Evolutionary conservation across 2,888 invertebrate species (phyloP).

Genomic region (Hypena proboscidalis): DNA sequence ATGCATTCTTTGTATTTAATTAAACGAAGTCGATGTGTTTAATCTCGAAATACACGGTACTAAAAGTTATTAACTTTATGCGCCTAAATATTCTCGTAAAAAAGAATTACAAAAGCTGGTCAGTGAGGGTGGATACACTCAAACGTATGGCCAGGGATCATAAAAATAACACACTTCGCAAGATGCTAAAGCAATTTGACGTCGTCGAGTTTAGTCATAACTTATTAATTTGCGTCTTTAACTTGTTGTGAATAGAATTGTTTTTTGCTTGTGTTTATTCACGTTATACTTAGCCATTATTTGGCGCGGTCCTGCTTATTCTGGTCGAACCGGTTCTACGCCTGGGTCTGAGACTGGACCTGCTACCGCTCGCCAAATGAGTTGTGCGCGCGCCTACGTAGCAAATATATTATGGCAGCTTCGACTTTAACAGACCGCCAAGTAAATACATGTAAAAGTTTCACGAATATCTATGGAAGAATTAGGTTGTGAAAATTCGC

Average conservation of each 20-base stretch:
- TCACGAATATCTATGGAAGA: conserved; percentile 1
- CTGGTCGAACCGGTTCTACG: conserved; percentile 80
- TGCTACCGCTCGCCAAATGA: conserved; percentile 79
- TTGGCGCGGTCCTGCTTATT: conserved; percentile 72
- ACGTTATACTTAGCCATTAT: conserved; percentile 61
- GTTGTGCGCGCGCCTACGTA: conserved; percentile 67
- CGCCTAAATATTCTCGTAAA: too few species aligned
- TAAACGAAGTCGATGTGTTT: not conserved
- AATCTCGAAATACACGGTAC: too few species aligned
- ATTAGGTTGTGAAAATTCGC: conserved; percentile 9
- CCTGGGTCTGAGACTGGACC: conserved; percentile 76
- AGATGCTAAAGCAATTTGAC: conserved; percentile 54
- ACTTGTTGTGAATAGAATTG: conserved; percentile 46
- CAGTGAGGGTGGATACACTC: conserved; percentile 15
- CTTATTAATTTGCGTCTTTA: conserved; percentile 53
- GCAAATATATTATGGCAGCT: conserved; percentile 60
- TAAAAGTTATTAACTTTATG: too few species aligned
- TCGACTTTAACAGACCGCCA: conserved; percentile 34
- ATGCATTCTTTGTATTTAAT: conserved; percentile 20
- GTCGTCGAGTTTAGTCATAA: conserved; percentile 34
- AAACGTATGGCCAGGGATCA: conserved; percentile 49
- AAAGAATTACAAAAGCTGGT: not conserved
- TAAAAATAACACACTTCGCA: conserved; percentile 62
- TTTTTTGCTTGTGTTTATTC: conserved; percentile 50
- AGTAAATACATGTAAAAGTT: conserved; percentile 12